Percentiles rank a stretch among this genome's conserved stretches.
Conservation (phyloP, 2,113 vertebrate species). For the Corynorhinus townsendii region DNA sequence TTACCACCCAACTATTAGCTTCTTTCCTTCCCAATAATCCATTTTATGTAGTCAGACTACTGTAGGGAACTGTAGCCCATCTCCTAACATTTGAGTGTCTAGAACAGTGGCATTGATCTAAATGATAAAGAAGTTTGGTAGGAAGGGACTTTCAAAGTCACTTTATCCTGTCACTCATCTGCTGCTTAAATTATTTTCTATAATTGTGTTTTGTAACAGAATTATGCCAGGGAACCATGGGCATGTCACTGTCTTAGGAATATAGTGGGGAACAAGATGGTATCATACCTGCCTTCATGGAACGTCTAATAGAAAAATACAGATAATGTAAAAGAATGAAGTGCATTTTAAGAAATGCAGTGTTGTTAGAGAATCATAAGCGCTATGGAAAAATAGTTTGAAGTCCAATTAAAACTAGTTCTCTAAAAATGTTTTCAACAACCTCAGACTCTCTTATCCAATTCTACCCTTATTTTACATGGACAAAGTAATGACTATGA, state of each 20-base stretch:
- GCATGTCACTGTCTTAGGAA: not conserved
- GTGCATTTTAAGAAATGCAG: not conserved
- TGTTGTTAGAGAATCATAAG: not conserved
- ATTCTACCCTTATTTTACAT: not conserved
- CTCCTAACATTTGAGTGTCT: not conserved
- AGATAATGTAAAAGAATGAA: not conserved
- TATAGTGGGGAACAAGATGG: not conserved
- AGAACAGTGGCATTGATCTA: not conserved
- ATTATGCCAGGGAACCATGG: not conserved
- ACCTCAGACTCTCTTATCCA: not conserved
- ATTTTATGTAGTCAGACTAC: not conserved
- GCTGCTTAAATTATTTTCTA: not conserved
- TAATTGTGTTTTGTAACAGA: not conserved
- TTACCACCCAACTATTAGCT: slow-evolving; percentile 8
- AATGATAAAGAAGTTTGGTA: not conserved
- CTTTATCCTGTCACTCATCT: not conserved
- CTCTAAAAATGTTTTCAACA: not conserved
- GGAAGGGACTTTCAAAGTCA: not conserved
- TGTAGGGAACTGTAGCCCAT: not conserved
- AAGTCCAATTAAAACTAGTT: not conserved
- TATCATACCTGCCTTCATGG: not conserved
- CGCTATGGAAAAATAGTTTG: not conserved
- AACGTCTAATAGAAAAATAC: not conserved
- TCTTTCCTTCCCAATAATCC: not conserved
- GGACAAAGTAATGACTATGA: not conserved